phyloP scores from a whole-genome alignment of 2,888 invertebrate genomes.

The Panorpa germanica region DNA sequence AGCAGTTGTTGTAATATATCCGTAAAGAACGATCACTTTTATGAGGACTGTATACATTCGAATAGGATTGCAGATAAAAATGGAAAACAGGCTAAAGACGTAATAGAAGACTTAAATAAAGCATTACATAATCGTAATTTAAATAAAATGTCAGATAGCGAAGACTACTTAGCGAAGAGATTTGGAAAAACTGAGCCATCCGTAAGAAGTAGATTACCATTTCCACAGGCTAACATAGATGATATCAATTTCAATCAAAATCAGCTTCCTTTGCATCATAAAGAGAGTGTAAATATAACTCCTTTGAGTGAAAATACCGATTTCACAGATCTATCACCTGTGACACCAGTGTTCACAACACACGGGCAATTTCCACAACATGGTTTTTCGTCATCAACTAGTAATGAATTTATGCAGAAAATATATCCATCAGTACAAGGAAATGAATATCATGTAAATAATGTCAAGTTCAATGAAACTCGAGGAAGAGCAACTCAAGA shows the following conservation, averaged over 20 bases:
- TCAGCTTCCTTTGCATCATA: no score
- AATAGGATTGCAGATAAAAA: slow-evolving; percentile 15
- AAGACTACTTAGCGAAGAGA: slow-evolving; percentile 35
- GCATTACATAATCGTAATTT: no score
- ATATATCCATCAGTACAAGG: not conserved
- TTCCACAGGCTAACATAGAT: slow-evolving; percentile 26
- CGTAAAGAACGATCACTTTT: slow-evolving; percentile 30
- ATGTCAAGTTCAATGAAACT: not conserved
- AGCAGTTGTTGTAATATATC: slow-evolving; percentile 68
- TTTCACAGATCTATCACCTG: slow-evolving; percentile 24
- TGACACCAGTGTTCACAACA: no score
- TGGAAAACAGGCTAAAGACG: slow-evolving; percentile 3
- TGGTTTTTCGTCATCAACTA: no score
- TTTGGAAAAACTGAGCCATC: slow-evolving; percentile 36
- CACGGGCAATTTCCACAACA: no score
- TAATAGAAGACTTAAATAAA: slow-evolving; percentile 10
- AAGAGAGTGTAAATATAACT: no score
- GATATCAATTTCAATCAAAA: slow-evolving; percentile 18
- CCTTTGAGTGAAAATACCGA: slow-evolving; percentile 26
- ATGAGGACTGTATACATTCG: no score
- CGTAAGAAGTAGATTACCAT: slow-evolving; percentile 34
- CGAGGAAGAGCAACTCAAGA: no score
- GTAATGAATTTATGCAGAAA: not conserved
- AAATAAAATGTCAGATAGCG: slow-evolving; percentile 25
- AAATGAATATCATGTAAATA: not conserved